Base-by-base conservation (phyloP, 2,797 vertebrate species). In the Tauraco hartlaubi region DNA sequence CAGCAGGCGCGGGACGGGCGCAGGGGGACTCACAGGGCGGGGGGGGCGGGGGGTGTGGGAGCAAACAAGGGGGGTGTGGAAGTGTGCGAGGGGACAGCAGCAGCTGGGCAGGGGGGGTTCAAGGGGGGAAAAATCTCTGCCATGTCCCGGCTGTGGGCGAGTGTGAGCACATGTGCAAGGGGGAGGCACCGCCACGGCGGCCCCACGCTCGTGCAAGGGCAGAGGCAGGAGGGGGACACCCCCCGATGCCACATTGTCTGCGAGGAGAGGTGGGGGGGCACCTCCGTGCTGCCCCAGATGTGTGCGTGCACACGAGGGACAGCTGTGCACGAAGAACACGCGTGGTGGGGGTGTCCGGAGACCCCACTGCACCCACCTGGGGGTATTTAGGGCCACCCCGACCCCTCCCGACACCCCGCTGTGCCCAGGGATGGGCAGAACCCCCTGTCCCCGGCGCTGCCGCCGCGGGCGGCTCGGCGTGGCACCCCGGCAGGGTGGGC, bases 1-100 rank as follows among this genome's bases (percentile, higher is more conserved):
- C 95, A 94, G 94, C 94, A 92, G 73, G 82, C 54, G 15, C 77
- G 39, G 91, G 81, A 37, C 19, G 8, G 76, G 77, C 55, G 48
- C 4, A 35, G 52, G 58, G 63, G 63, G 26, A 6, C 58, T 66
- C 23, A 14, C 2, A 39, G 71, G 49, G 43, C 3, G 23, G 17
- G 64, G 51, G 29, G 26, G 16, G 15, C 25, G 1, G 75, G 37
- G 59, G 25, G 69, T 4, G 19, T 73, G 67, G 15, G 29, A 28
- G 75, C 5, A 21, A 55, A 13, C 17, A 9, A n/a, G 6, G 28
- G 20, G 46, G 35, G 48, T 12, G 28, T 3, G 33, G 58, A 52
- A 48, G 49, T 15, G 9, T 49, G 52, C 8, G 49, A 5, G 55
- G 29, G 44, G 51, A 12, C 33, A 5, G 64, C 48, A 9, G 48